A percentile compares a stretch with the other conserved stretches of the same genome.
These are phyloP conservation scores for Cherax quadricarinatus DNA, from an alignment of 1,140 invertebrate species.

Conservation along the genomic window DNA sequence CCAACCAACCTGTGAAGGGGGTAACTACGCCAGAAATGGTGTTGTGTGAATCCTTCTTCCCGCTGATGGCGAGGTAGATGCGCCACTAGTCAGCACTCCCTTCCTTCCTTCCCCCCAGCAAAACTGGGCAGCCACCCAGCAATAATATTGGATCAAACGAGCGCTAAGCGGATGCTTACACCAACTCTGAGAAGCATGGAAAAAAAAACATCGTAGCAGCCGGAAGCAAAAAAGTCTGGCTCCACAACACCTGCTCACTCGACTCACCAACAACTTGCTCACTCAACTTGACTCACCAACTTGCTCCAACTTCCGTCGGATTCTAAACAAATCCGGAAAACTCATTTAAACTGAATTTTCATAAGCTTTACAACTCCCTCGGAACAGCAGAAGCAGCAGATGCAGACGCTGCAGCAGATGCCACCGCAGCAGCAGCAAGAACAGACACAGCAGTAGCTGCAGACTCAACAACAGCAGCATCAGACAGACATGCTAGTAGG, in stretches of 20 bases:
- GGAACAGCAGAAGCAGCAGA: background rate
- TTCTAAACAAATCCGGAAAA: background rate
- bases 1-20: no score
- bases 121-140: no score
- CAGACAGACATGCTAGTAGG: background rate
- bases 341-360: slow-evolving; percentile 13
- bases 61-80: no score
- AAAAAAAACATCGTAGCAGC: no score
- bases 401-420: no score
- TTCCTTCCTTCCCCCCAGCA: no score
- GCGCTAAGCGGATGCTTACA: background rate
- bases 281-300: background rate
- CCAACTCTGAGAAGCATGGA: background rate
- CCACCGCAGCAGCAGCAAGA: background rate
- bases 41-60: no score
- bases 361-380: background rate
- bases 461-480: background rate
- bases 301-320: slow-evolving; percentile 7
- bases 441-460: no score
- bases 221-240: background rate
- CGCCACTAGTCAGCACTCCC: no score
- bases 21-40: no score
- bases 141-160: no score
- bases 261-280: background rate
- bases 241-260: background rate